Base-by-base conservation (phyloP, 1,140 invertebrate genomes). In the Venustaconcha ellipsiformis region DNA sequence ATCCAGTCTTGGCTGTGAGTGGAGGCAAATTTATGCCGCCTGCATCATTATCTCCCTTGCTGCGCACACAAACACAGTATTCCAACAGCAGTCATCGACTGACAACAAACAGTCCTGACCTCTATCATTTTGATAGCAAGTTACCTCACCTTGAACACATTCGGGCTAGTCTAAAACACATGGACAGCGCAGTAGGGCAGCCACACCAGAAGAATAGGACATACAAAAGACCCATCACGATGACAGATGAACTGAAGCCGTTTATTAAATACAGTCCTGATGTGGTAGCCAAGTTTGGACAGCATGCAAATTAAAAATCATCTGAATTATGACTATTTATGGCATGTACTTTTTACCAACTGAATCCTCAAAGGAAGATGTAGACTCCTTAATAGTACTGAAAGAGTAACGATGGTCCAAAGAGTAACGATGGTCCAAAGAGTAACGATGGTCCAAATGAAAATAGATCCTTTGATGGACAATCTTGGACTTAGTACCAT, bases 231-330 rank as follows among this genome's bases (percentile, higher is more conserved):
- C 59, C 80, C 13, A 71, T 76, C 13, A 78, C 80, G 17, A n/a
- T 81, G 18, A 80, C 81, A 14, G 81, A 85, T 14, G 83, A 85
- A 15, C 70, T 84, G 66, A 86, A 85, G 74, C 85, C 86, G 8
- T 86, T 83, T 67, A 83, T 87, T 14, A 88, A 88, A 77, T 88
- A 86, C 73, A 88, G 83, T 70, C 86, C 80, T 1, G 84, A 84
- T 57, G 75, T 77, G 6, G 70, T 71, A 14, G 70, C 70, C n/a
- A 77, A 77, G 30, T 56, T 77, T 60, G 56, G 63, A 17, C 68
- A 77, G 26, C 75, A 77, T n/a, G 64, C 75, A 48, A 67, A 72
- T 48, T 48, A 11, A 48, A 48, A 6, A 48, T 48, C 37, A 48
- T 48, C 37, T 48, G 37, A 48, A 48, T 48, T 48, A 48, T 48